phyloP scores from a whole-genome alignment of 2,888 invertebrate species.

The Antitype chi region DNA sequence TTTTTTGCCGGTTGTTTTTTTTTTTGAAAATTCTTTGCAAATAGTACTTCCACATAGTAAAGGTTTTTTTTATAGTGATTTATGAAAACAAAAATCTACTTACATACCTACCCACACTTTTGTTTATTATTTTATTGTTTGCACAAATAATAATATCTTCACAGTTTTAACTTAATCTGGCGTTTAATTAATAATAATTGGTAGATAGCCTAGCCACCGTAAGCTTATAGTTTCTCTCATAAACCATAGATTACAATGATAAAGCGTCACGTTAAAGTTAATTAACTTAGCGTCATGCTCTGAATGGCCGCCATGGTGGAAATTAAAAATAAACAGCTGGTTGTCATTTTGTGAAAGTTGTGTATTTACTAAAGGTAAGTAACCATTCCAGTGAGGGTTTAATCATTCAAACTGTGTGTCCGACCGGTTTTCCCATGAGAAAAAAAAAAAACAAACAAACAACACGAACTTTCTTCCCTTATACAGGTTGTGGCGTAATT shows the following conservation, averaged over 20 bases:
- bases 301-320: constrained; percentile 34
- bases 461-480: background rate
- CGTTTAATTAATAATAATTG: constrained; percentile 21
- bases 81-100: no score
- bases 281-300: constrained; percentile 55
- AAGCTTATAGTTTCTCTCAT: constrained; percentile 37
- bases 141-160: background rate
- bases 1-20: no score
- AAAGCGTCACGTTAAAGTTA: constrained; percentile 26
- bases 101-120: background rate
- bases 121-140: background rate
- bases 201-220: background rate
- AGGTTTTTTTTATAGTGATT: no score
- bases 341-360: constrained; percentile 45
- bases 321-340: constrained; percentile 33
- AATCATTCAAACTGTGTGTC: background rate
- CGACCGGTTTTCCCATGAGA: background rate
- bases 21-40: no score
- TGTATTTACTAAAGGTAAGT: background rate
- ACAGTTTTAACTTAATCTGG: background rate
- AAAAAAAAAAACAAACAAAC: background rate
- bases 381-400: background rate
- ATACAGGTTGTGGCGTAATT: no score
- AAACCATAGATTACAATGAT: constrained; percentile 41
- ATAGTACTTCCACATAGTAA: no score